Percentiles rank a stretch among this genome's conserved stretches.
Evolutionary conservation across 2,113 vertebrate genomes (phyloP).

Genomic region (Colaptes auratus): DNA sequence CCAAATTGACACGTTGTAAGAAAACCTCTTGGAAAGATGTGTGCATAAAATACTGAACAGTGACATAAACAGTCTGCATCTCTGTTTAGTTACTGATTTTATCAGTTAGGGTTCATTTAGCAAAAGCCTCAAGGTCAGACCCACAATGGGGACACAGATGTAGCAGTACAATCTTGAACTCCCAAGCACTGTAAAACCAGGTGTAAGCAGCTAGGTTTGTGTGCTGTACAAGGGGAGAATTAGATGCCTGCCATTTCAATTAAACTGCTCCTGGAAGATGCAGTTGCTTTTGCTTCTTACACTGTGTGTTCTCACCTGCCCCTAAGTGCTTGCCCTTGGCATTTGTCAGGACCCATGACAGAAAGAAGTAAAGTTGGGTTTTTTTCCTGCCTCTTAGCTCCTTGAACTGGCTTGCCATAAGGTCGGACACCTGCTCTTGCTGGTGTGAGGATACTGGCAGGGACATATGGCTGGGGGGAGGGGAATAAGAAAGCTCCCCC

Average conservation of each 20-base stretch:
- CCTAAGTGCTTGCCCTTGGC: neutral
- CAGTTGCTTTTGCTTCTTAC: neutral
- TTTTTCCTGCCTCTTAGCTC: neutral
- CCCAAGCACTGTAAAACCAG: neutral
- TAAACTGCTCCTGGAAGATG: neutral
- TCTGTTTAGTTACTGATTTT: neutral
- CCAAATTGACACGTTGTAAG: neutral
- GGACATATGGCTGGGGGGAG: slow-evolving; percentile 36
- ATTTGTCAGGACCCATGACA: neutral
- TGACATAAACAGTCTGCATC: neutral
- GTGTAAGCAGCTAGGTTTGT: neutral
- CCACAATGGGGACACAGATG: neutral
- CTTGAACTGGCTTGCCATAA: neutral
- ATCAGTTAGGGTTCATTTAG: neutral
- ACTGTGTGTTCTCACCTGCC: neutral
- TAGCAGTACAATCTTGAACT: neutral
- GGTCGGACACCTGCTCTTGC: slow-evolving; percentile 25
- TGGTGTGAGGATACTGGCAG: neutral
- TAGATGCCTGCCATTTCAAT: neutral
- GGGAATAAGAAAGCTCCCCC: neutral
- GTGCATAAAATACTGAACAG: neutral
- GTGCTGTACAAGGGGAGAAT: neutral
- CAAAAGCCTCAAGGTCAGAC: neutral
- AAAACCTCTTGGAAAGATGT: neutral
- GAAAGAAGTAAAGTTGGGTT: neutral